Evolutionary conservation across 2,797 vertebrate genomes (phyloP), one percentile per base, ranked within the genome.

Genomic region (Falco naumanni): DNA sequence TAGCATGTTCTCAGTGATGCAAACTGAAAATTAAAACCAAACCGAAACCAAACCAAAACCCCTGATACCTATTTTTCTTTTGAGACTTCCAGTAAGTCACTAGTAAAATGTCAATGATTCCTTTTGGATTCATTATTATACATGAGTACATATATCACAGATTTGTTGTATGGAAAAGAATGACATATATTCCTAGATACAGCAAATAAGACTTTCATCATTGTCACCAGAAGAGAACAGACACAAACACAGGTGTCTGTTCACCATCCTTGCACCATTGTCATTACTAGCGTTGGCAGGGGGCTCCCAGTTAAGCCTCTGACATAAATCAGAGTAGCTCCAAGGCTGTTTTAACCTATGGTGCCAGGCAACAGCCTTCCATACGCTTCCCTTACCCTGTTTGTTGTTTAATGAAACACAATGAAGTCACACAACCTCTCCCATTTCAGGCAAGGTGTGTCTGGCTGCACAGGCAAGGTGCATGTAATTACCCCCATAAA

Each of bases 111-210:
- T 81, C 70, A 93, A 72, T 70, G 69, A 78, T 90, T 63, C 75
- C 69, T 89, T 87, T 75, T 90, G 78, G 76, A 92, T 93, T 93
- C 90, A 96, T 95, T 95, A 83, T 63, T 86, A 26, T 77, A 94
- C 50, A 45, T 28, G 4, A 89, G 57, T 80, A 70, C 68, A 85
- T 92, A 91, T 28, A 95, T 91, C 87, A 96, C 64, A 75, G 60
- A 81, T 80, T 43, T 84, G 48, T 53, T 94, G 57, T 89, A 88
- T 87, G 71, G 66, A 95, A 92, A 78, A 93, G 65, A 82, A 89
- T 24, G 77, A 57, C 47, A 51, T 54, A 31, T 47, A 77, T 53
- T 78, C 60, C 56, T 48, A 84, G 65, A 89, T 33, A 81, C 34
- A 76, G 72, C 61, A 91, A 96, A 39, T 64, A 96, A 85, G 92